A percentile compares a stretch with the other conserved stretches of the same genome.
These are phyloP conservation scores for Acanthornis magna DNA, from an alignment of 2,797 vertebrate species.

Conservation along the genomic window DNA sequence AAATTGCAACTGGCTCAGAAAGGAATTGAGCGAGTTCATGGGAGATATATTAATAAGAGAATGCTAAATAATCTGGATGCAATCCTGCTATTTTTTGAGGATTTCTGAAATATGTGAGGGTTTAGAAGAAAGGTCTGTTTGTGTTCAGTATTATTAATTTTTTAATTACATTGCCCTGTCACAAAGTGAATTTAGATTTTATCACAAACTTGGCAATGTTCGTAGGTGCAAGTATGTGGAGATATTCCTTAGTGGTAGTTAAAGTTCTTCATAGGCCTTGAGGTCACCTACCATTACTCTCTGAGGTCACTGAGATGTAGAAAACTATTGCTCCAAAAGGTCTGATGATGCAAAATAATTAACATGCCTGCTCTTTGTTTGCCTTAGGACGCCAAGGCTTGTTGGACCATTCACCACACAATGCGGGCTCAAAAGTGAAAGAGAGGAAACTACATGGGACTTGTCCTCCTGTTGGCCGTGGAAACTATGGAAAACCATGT, in stretches of 20 bases:
- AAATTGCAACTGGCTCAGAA: not conserved
- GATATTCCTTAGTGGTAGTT: not conserved
- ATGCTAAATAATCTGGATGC: not conserved
- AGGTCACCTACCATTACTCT: not conserved
- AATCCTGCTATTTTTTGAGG: not conserved
- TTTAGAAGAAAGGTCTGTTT: not conserved
- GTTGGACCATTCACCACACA: constrained; percentile 67
- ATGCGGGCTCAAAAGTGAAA: constrained; percentile 63
- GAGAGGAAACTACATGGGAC: constrained; percentile 70
- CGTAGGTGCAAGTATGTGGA: not conserved
- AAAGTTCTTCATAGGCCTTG: not conserved
- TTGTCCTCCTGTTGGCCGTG: constrained; percentile 69
- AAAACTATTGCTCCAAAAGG: not conserved
- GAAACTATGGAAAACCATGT: constrained; percentile 69
- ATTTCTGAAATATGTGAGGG: not conserved
- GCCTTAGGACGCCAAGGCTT: constrained; percentile 72
- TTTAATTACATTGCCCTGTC: not conserved
- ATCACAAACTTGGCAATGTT: not conserved
- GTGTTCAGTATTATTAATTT: not conserved
- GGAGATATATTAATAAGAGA: not conserved
- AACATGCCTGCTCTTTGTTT: not conserved
- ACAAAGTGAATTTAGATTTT: not conserved
- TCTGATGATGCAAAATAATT: not conserved
- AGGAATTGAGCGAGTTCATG: not conserved
- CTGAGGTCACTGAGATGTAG: not conserved